Conservation (phyloP, 2,888 invertebrate species). For the Tipula unca region DNA sequence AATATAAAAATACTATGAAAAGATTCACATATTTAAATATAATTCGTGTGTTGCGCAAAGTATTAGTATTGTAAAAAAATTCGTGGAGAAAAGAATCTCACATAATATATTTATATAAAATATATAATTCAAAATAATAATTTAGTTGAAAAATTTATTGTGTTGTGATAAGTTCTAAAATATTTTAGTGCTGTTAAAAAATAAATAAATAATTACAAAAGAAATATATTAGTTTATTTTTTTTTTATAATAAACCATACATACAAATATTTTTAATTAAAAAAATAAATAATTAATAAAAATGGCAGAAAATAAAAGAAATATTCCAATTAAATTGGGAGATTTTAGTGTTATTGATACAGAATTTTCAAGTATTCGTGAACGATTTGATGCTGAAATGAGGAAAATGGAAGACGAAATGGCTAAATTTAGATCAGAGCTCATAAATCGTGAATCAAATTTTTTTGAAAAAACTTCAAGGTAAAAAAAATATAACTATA, state of each 20-base stretch:
- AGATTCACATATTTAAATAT: slow-evolving; percentile 8
- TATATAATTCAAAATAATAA: not conserved
- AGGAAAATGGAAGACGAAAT: slow-evolving; percentile 98
- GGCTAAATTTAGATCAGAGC: slow-evolving; percentile 86
- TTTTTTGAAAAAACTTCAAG: slow-evolving; percentile 85
- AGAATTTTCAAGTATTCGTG: slow-evolving; percentile 92
- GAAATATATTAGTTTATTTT: slow-evolving; percentile 14
- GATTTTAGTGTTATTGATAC: slow-evolving; percentile 94
- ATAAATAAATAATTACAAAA: too few relatives aligned
- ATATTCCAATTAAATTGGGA: slow-evolving; percentile 88
- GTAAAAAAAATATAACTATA: slow-evolving; percentile 43
- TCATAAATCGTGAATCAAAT: slow-evolving; percentile 87
- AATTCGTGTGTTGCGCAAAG: not conserved
- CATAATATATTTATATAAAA: not conserved
- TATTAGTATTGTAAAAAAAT: not conserved
- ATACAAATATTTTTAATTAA: not conserved
- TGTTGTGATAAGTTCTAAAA: not conserved
- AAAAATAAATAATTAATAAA: slow-evolving; percentile 29
- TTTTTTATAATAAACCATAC: too few relatives aligned
- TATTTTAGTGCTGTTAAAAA: not conserved
- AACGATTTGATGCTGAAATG: slow-evolving; percentile 95
- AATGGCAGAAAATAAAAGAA: slow-evolving; percentile 81
- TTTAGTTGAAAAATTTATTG: not conserved
- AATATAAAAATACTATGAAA: not conserved
- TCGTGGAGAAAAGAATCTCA: not conserved